Evolutionary conservation across 2,113 vertebrate genomes (phyloP).

Genomic region (Typhlomys cinereus): DNA sequence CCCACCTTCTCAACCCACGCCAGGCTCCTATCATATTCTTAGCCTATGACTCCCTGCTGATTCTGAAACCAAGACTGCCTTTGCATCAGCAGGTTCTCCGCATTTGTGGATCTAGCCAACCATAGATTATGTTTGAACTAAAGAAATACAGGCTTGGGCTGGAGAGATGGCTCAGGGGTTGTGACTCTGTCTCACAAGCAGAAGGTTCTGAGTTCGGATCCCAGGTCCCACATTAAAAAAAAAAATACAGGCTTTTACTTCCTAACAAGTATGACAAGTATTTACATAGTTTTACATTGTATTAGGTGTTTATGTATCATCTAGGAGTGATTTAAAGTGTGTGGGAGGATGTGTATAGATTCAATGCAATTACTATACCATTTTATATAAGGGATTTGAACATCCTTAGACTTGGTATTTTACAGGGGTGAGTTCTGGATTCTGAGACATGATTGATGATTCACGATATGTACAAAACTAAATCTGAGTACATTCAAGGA

Average conservation of each 20-base stretch:
- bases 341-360: background rate
- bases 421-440: background rate
- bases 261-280: background rate
- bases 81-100: background rate
- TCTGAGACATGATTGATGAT: background rate
- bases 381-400: background rate
- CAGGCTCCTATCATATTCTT: background rate
- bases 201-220: no score
- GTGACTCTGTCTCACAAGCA: no score
- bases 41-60: background rate
- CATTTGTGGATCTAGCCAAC: background rate
- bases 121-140: background rate
- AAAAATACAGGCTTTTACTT: background rate
- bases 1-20: background rate
- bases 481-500: background rate
- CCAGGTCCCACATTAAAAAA: no score
- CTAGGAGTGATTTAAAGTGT: background rate
- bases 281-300: background rate
- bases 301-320: background rate
- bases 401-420: background rate
- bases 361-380: background rate
- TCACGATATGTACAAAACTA: background rate
- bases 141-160: background rate
- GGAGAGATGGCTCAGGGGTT: no score
- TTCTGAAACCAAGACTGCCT: no score